phyloP scores from a whole-genome alignment of 2,113 vertebrate genomes.

The Hystrix cristata region DNA sequence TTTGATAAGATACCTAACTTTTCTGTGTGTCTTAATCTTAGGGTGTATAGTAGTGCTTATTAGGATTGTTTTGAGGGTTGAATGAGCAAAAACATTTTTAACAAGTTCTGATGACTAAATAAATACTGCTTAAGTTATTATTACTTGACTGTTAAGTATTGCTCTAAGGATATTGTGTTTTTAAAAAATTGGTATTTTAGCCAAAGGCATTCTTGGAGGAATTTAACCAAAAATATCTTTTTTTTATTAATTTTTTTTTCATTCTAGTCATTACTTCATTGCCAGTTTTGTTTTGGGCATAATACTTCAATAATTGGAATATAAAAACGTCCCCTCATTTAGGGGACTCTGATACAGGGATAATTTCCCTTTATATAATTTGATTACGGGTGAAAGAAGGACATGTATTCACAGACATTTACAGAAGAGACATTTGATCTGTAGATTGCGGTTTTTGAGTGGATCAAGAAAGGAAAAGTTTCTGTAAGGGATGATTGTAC shows the following conservation, averaged over 20 bases:
- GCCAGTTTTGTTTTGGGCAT: not conserved
- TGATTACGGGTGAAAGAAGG: slow-evolving; percentile 25
- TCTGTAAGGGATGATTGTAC: not conserved
- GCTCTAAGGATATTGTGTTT: not conserved
- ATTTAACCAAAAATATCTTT: not conserved
- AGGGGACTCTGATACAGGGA: not conserved
- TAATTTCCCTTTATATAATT: slow-evolving; percentile 25
- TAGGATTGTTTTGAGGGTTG: not conserved
- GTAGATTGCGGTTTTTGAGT: not conserved
- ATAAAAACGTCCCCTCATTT: not conserved
- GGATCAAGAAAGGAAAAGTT: not conserved
- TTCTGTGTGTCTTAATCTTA: not conserved
- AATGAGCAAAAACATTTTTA: not conserved
- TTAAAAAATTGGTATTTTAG: slow-evolving; percentile 52
- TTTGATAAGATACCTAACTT: slow-evolving; percentile 11
- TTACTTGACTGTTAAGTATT: not conserved
- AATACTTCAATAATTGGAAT: not conserved
- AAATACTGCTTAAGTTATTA: slow-evolving; percentile 9
- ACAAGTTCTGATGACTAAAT: not conserved
- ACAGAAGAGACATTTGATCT: slow-evolving; percentile 3
- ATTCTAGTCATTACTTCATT: not conserved
- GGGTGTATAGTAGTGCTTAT: not conserved
- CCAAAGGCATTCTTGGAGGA: not conserved
- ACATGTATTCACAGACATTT: not conserved
- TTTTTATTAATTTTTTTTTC: not conserved